A percentile compares a stretch with the other conserved stretches of the same genome.
phyloP scores from a whole-genome alignment of 2,888 invertebrate species.

The Seira ritae region DNA sequence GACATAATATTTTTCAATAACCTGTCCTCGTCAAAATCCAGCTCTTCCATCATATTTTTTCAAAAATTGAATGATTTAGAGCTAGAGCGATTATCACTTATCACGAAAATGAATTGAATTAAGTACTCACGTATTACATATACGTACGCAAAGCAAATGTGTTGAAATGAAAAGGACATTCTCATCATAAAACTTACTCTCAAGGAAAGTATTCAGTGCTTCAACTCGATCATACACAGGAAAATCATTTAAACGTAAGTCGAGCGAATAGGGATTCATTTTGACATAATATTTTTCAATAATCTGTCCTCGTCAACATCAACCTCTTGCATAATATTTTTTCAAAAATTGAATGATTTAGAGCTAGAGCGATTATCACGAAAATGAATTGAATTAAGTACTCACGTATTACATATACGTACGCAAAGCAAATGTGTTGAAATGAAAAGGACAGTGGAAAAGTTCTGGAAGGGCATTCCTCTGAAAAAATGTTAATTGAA shows the following conservation, averaged over 20 bases:
- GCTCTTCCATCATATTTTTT: no score
- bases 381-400: not conserved
- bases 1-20: not conserved
- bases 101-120: not conserved
- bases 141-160: not conserved
- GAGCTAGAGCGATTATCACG: no score
- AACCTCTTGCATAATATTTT: no score
- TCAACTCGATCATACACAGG: no score
- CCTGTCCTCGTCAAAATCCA: no score
- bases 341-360: no score
- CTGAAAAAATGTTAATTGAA: slow-evolving; percentile 25
- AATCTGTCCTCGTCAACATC: no score
- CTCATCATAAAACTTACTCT: no score
- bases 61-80: no score
- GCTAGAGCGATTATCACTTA: no score
- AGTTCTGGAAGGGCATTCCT: slow-evolving; percentile 33
- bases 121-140: not conserved
- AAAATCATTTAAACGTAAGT: not conserved
- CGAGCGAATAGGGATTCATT: not conserved
- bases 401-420: no score
- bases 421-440: not conserved
- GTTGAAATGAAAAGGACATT: not conserved
- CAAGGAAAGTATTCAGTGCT: no score
- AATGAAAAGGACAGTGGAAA: slow-evolving; percentile 29
- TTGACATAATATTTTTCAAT: not conserved